These are phyloP conservation scores for Drosophila bifasciata DNA, from an alignment of 1,140 invertebrate species.

Conservation along the genomic window DNA sequence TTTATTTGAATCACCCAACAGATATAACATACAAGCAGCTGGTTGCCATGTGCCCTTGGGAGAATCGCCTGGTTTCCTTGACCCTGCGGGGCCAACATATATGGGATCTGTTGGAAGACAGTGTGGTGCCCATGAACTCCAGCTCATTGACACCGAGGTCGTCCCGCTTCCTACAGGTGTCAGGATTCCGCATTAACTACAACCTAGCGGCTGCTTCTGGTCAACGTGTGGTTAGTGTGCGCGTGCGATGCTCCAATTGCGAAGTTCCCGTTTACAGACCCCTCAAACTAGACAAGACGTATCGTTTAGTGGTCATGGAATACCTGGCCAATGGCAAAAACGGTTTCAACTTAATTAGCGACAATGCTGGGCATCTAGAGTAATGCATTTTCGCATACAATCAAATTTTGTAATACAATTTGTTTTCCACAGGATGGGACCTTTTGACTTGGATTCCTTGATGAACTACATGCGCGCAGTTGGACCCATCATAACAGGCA, in stretches of 20 bases:
- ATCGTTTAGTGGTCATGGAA: constrained; percentile 87
- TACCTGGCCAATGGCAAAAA: constrained; percentile 89
- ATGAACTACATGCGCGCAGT: constrained; percentile 74
- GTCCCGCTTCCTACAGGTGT: constrained; percentile 86
- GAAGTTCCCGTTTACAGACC: constrained; percentile 87
- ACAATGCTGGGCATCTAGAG: constrained; percentile 60
- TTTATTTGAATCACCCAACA: constrained; percentile 57
- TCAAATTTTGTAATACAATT: not conserved
- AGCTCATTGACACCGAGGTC: constrained; percentile 36
- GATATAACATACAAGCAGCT: constrained; percentile 89
- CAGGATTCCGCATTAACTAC: constrained; percentile 84
- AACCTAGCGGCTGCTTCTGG: constrained; percentile 85
- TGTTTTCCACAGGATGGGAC: constrained; percentile 42
- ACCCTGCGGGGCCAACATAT: constrained; percentile 87
- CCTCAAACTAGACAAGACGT: constrained; percentile 85
- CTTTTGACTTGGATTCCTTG: constrained; percentile 68
- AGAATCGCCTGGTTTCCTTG: constrained; percentile 88
- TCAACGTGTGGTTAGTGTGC: constrained; percentile 85
- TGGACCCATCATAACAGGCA: constrained; percentile 63
- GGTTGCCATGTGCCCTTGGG: constrained; percentile 89
- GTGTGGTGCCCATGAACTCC: constrained; percentile 84
- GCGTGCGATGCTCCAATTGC: constrained; percentile 88
- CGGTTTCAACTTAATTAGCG: constrained; percentile 84
- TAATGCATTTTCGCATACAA: constrained; percentile 4
- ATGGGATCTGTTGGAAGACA: constrained; percentile 86